Conservation (phyloP, 92 coral and sea anemone genomes). For the Palythoa grandis region DNA sequence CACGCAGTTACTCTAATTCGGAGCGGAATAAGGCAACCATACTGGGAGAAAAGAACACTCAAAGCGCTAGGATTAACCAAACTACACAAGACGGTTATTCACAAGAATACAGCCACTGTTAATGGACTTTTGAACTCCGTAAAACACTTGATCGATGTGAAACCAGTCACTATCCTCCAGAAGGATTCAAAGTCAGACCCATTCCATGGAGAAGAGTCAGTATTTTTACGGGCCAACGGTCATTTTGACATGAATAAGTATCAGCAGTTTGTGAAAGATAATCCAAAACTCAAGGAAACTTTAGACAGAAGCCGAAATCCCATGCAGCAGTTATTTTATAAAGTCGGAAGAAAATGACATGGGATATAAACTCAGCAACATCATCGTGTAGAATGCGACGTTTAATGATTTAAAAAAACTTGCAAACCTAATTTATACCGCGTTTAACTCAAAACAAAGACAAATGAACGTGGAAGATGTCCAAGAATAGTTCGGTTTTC, state of each 20-base stretch:
- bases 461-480: too few relatives aligned
- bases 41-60: conserved; percentile 95
- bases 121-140: conserved; percentile 90
- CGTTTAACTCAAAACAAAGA: neutral
- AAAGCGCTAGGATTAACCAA: conserved; percentile 88
- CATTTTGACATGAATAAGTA: conserved; percentile 74
- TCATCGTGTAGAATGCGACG: neutral
- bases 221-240: conserved; percentile 82
- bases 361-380: neutral
- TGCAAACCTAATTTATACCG: neutral
- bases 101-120: conserved; percentile 88
- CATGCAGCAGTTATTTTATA: conserved; percentile 29
- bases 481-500: too few relatives aligned
- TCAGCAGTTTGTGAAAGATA: conserved; percentile 57
- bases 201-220: conserved; percentile 45
- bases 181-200: conserved; percentile 25
- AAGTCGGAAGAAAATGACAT: neutral
- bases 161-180: conserved; percentile 65
- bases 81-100: conserved; percentile 87
- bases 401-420: too few relatives aligned
- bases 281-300: conserved; percentile 47
- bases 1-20: conserved; percentile 88
- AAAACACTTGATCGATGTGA: conserved; percentile 80
- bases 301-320: conserved; percentile 39
- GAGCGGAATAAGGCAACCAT: conserved; percentile 93